These are phyloP conservation scores for Scaptomyza montana DNA, from an alignment of 1,140 invertebrate genomes.

Conservation along the genomic window DNA sequence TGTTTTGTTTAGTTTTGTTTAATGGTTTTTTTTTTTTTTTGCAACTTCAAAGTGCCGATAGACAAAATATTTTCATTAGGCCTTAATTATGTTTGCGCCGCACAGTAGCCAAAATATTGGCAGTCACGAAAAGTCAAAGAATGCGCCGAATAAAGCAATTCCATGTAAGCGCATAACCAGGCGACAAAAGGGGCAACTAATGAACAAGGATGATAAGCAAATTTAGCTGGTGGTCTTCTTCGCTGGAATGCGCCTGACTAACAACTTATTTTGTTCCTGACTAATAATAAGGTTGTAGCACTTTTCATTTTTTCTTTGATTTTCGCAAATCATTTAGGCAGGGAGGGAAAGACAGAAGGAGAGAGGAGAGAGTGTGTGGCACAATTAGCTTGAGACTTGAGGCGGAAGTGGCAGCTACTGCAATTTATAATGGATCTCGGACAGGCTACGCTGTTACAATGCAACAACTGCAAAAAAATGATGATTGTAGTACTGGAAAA, in stretches of 20 bases:
- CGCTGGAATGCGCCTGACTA: slow-evolving; percentile 32
- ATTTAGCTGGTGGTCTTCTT: slow-evolving; percentile 23
- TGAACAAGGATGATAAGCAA: slow-evolving; percentile 46
- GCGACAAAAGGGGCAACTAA: slow-evolving; percentile 38
- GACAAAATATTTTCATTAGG: slow-evolving; percentile 51
- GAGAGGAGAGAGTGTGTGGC: slow-evolving; percentile 14
- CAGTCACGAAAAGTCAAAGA: slow-evolving; percentile 24
- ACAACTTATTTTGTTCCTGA: slow-evolving; percentile 11
- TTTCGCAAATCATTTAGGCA: slow-evolving; percentile 34
- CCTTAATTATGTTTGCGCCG: slow-evolving; percentile 50
- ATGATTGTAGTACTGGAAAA: slow-evolving; percentile 42
- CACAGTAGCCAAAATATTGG: slow-evolving; percentile 53
- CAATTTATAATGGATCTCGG: slow-evolving; percentile 66
- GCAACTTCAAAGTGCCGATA: slow-evolving; percentile 31
- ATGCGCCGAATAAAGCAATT: slow-evolving; percentile 23
- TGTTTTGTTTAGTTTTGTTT: background rate
- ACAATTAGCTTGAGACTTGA: slow-evolving; percentile 44
- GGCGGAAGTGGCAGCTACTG: slow-evolving; percentile 54
- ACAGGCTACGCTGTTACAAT: slow-evolving; percentile 46
- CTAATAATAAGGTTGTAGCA: slow-evolving; percentile 21
- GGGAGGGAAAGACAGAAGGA: no score
- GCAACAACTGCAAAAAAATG: slow-evolving; percentile 50
- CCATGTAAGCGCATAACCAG: slow-evolving; percentile 36
- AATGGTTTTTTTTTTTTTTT: slow-evolving; percentile 9
- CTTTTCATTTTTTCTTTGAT: slow-evolving; percentile 7